phyloP scores from a whole-genome alignment of 1,140 invertebrate genomes.

The Nixonia krombeini region DNA sequence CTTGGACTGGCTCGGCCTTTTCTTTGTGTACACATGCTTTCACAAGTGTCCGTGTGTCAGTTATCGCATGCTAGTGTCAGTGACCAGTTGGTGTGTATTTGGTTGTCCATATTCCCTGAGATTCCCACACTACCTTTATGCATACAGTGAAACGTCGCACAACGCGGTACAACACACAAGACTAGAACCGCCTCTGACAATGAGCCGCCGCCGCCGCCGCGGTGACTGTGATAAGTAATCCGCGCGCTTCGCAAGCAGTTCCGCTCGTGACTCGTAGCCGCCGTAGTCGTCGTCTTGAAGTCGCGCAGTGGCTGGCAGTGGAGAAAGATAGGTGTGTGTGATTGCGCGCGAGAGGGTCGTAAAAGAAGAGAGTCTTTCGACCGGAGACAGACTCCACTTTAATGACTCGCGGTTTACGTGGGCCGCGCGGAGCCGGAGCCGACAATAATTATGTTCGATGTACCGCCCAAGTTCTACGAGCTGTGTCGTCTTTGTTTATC shows the following conservation, averaged over 20 bases:
- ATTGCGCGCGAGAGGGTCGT: neutral
- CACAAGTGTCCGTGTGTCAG: neutral
- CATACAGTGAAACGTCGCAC: conserved; percentile 38
- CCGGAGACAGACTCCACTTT: conserved; percentile 32
- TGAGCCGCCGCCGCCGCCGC: conserved; percentile 51
- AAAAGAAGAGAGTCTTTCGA: neutral
- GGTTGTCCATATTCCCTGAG: too few relatives aligned
- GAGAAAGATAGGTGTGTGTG: conserved; percentile 56
- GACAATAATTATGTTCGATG: conserved; percentile 69
- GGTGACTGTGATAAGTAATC: conserved; percentile 65
- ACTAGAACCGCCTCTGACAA: conserved; percentile 55
- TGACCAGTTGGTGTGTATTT: conserved; percentile 1
- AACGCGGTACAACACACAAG: neutral
- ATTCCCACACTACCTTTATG: conserved; percentile 12
- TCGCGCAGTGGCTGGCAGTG: conserved; percentile 59
- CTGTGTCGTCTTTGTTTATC: conserved; percentile 73
- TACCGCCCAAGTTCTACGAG: conserved; percentile 73
- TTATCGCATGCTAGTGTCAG: conserved; percentile 1
- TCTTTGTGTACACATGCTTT: conserved; percentile 8
- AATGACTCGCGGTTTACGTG: conserved; percentile 55
- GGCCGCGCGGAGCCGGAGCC: conserved; percentile 51
- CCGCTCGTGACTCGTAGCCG: conserved; percentile 27
- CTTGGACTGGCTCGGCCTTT: neutral
- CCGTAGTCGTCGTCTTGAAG: conserved; percentile 38
- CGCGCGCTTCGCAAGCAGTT: conserved; percentile 13